Conservation (phyloP, 2,113 vertebrate genomes). For the Mesocricetus auratus region DNA sequence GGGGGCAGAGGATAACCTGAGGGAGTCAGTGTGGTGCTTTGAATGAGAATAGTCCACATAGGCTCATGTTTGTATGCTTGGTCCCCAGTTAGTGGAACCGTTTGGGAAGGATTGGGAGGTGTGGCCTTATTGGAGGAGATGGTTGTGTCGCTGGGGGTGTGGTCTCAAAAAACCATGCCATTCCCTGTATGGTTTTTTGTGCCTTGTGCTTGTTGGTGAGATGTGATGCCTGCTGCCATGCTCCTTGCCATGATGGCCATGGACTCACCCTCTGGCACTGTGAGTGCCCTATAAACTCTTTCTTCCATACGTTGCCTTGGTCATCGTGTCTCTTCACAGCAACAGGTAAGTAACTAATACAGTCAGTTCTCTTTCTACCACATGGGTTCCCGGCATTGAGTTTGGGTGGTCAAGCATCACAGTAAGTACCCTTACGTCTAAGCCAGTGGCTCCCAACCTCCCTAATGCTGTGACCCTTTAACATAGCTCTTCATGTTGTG, state of each 20-base stretch:
- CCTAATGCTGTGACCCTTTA: neutral
- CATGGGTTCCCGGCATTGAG: neutral
- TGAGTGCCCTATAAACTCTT: neutral
- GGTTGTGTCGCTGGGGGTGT: neutral
- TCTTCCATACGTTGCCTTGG: neutral
- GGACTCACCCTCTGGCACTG: neutral
- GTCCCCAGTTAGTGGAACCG: neutral
- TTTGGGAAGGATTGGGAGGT: neutral
- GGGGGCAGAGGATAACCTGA: neutral
- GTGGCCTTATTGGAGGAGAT: neutral
- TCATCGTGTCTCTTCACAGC: neutral
- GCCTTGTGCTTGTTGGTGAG: neutral
- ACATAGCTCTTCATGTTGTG: neutral
- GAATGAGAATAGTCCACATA: neutral
- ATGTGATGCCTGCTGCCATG: neutral
- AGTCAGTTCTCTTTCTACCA: neutral
- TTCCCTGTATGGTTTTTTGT: neutral
- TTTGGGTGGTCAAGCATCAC: neutral
- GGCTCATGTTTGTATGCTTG: neutral
- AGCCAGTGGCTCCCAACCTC: neutral
- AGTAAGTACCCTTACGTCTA: neutral
- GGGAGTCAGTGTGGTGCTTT: neutral
- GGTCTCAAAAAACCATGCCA: neutral
- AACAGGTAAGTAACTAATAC: neutral
- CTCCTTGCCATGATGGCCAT: neutral